These are phyloP conservation scores for Artibeus lituratus DNA, from an alignment of 2,797 vertebrate species.

Conservation along the genomic window DNA sequence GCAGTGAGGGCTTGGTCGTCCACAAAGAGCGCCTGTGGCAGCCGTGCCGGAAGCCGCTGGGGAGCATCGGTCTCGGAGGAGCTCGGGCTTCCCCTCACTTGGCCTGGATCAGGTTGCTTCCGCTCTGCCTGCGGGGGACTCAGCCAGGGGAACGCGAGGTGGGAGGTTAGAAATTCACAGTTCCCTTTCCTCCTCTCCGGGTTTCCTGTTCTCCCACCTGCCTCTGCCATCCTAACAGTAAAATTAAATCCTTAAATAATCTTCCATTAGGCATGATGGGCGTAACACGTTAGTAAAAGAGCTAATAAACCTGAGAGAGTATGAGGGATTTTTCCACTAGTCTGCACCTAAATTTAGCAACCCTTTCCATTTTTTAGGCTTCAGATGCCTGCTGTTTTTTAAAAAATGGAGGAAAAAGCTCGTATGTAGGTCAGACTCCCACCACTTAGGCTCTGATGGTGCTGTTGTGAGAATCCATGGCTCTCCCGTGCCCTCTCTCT, in stretches of 20 bases:
- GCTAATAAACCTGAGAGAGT: background rate
- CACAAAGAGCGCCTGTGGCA: conserved; percentile 33
- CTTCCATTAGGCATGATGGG: background rate
- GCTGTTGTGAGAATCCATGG: conserved; percentile 34
- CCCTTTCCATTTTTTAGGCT: conserved; percentile 71
- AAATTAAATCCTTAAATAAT: background rate
- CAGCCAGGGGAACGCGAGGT: background rate
- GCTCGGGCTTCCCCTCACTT: background rate
- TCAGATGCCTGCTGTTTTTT: conserved; percentile 50
- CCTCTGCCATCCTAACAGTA: background rate
- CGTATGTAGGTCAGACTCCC: conserved; percentile 81
- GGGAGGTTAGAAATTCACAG: background rate
- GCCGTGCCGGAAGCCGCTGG: background rate
- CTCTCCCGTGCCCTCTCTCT: background rate
- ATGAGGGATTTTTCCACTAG: conserved; percentile 42
- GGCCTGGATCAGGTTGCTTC: background rate
- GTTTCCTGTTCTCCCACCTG: background rate
- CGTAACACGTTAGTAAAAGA: background rate
- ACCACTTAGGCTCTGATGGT: conserved; percentile 61
- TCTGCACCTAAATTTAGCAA: conserved; percentile 54
- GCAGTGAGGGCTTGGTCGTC: conserved; percentile 18
- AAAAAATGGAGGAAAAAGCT: background rate
- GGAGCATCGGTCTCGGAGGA: background rate
- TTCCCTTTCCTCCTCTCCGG: background rate
- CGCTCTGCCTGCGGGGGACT: background rate